Evolutionary conservation across 2,113 vertebrate genomes (phyloP), one percentile per base, ranked within the genome.

Genomic region (Caranx ignobilis): DNA sequence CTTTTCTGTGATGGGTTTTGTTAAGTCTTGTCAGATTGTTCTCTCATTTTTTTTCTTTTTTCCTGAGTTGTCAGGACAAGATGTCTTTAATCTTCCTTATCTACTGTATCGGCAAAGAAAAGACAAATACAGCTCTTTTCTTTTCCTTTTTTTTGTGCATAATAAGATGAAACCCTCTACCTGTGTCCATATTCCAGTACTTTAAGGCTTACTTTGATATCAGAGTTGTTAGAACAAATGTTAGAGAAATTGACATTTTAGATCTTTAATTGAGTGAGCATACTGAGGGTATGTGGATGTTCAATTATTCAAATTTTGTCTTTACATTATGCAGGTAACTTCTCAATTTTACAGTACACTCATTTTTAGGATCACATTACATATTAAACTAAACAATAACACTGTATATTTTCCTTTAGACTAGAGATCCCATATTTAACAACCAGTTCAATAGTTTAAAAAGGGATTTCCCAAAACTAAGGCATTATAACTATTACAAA

Each of bases 71-170:
- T 92, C 91, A 92, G 70, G 82, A 91, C 86, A 93, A 86, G 75
- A 81, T 10, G 75, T 89, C 89, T 93, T 92, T 94, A 90, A 93
- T 94, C 91, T 92, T 83, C 74, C 63, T 67, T 73, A 83, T 87
- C 75, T 67, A 56, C 63, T 39, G 45, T 79, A 82, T 91, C 77
- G 62, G 83, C 75, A 80, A 84, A 82, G 76, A 82, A 80, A 87
- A 80, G 69, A 81, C 71, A 84, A 88, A 84, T 84, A 76, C 68
- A 64, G 68, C 76, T 77, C 34, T 63, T 43, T 81, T 63, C n/a
- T 13, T 45, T 67, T 75, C 71, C 71, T 56, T 21, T 75, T 74
- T 57, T 21, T 50, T 13, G 15, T 63, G 75, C 37, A 81, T 79
- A 79, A 84, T 71, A 62, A 79, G 59, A 87, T 69, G 68, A 90